Evolutionary conservation across 1,140 invertebrate species (phyloP).

Genomic region (Lutraria rhynchaena): DNA sequence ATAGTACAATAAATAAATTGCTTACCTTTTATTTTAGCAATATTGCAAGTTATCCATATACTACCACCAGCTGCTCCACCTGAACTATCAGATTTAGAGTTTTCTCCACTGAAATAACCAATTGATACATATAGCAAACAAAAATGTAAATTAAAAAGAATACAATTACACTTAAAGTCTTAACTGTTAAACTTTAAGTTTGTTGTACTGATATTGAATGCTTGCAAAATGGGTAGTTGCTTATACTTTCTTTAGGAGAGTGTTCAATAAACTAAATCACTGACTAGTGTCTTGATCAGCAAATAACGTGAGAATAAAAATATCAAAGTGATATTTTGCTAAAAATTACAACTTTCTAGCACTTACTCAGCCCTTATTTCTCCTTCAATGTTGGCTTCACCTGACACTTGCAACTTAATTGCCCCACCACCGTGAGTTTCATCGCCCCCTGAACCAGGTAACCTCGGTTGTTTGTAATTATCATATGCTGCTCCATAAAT

Average conservation of each 20-base stretch:
- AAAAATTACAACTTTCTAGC: too few relatives aligned
- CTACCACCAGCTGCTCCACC: constrained; percentile 56
- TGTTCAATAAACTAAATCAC: too few relatives aligned
- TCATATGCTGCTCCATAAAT: constrained; percentile 60
- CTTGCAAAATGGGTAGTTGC: too few relatives aligned
- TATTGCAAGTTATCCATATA: constrained; percentile 55
- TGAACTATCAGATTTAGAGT: constrained; percentile 45
- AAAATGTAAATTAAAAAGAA: too few relatives aligned
- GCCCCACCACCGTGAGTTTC: constrained; percentile 66
- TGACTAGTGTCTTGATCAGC: too few relatives aligned
- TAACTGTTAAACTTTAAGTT: too few relatives aligned
- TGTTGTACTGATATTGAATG: too few relatives aligned
- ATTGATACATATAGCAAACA: neutral
- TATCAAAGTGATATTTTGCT: too few relatives aligned
- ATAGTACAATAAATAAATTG: too few relatives aligned
- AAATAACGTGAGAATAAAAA: too few relatives aligned
- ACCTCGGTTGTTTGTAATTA: constrained; percentile 57
- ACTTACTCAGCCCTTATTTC: constrained; percentile 59
- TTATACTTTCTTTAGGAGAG: too few relatives aligned
- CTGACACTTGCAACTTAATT: constrained; percentile 56
- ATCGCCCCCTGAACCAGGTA: constrained; percentile 64
- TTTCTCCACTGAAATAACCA: constrained; percentile 58
- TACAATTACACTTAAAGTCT: too few relatives aligned
- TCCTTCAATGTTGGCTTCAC: constrained; percentile 43
- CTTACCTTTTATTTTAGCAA: constrained; percentile 50